phyloP scores from a whole-genome alignment of 2,797 vertebrate genomes.

The Pteropus rufus region DNA sequence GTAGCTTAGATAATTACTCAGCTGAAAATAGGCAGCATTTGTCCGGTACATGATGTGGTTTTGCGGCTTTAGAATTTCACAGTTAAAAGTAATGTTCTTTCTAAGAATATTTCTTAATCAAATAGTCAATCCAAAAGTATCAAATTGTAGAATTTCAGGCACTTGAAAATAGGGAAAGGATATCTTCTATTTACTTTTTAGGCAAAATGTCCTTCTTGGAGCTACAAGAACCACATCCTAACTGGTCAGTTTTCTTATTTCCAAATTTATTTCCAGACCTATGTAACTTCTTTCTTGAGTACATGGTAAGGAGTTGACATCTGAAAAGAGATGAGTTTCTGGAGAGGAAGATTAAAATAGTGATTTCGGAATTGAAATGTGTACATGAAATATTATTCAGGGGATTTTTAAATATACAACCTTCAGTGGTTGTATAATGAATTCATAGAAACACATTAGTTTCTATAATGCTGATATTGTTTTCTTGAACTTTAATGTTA shows the following conservation, averaged over 20 bases:
- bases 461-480: background rate
- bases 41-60: background rate
- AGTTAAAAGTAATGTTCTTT: background rate
- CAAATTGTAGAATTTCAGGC: background rate
- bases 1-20: background rate
- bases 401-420: background rate
- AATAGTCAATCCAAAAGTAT: background rate
- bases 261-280: background rate
- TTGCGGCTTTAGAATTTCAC: background rate
- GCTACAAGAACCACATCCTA: background rate
- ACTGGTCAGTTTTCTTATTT: background rate
- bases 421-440: background rate
- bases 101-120: constrained; percentile 2
- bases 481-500: background rate
- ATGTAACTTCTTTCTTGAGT: background rate
- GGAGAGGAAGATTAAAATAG: background rate
- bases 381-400: background rate
- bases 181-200: background rate
- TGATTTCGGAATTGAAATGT: background rate
- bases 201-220: background rate
- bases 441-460: background rate
- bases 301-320: background rate
- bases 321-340: background rate
- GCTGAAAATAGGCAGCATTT: background rate
- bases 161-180: background rate